Evolutionary conservation across 2,113 vertebrate species (phyloP).

Genomic region (Labeo catla): DNA sequence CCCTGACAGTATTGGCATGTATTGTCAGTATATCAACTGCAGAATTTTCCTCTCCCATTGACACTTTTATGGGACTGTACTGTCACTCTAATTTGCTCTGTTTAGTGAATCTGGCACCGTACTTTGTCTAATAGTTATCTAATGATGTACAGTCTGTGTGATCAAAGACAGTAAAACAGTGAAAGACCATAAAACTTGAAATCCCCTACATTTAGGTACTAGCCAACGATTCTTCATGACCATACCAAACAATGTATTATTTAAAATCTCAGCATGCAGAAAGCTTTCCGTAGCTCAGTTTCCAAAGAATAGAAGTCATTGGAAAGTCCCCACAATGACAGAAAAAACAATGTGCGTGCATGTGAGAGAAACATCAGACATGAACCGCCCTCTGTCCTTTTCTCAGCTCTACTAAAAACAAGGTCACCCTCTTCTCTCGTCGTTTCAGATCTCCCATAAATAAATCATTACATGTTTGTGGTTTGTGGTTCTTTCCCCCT

Average conservation of each 20-base stretch:
- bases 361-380: slow-evolving; percentile 12
- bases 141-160: neutral
- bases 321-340: neutral
- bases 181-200: neutral
- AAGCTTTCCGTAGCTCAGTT: neutral
- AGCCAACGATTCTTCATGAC: neutral
- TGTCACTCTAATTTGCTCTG: neutral
- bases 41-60: too few species aligned
- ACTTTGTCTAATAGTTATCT: neutral
- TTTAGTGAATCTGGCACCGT: neutral
- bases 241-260: neutral
- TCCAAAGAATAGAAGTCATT: neutral
- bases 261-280: neutral
- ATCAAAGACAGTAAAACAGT: neutral
- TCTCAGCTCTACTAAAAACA: slow-evolving; percentile 40
- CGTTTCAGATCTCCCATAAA: slow-evolving; percentile 52
- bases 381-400: neutral
- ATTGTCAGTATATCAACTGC: too few species aligned
- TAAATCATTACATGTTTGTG: slow-evolving; percentile 57
- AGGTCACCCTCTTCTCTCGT: slow-evolving; percentile 35
- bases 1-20: too few species aligned
- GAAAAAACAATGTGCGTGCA: slow-evolving; percentile 1
- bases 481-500: slow-evolving; percentile 45
- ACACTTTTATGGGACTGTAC: too few species aligned
- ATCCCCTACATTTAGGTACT: neutral